Percentiles rank a stretch among this genome's conserved stretches.
These are phyloP conservation scores for Pampus argenteus DNA, from an alignment of 2,797 vertebrate genomes.

Conservation along the genomic window DNA sequence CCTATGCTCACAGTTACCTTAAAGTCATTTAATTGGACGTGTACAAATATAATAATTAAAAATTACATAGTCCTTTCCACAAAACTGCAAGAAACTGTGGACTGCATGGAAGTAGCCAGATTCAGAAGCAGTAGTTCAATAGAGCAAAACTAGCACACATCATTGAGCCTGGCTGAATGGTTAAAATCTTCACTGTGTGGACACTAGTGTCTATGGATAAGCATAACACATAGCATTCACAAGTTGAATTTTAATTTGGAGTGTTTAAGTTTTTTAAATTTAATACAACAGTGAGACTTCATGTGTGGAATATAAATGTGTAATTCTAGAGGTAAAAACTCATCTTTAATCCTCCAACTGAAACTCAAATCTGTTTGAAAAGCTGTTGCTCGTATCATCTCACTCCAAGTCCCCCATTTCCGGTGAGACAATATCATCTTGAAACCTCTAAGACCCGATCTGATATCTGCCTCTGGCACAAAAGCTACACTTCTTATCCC, in stretches of 20 bases:
- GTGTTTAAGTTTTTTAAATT: background rate
- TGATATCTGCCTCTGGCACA: constrained; percentile 52
- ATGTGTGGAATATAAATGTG: constrained; percentile 12
- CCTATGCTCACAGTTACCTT: no score
- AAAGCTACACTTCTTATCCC: constrained; percentile 48
- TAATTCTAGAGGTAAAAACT: constrained; percentile 17
- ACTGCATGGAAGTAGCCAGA: background rate
- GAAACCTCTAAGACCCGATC: constrained; percentile 47
- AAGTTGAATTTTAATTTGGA: constrained; percentile 14
- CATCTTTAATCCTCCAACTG: constrained; percentile 29
- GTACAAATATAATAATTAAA: background rate
- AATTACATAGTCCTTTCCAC: background rate
- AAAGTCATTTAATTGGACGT: background rate
- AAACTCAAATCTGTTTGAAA: constrained; percentile 37
- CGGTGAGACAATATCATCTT: constrained; percentile 57
- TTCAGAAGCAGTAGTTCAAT: background rate
- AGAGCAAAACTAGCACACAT: background rate
- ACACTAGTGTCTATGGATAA: background rate
- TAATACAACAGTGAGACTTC: constrained; percentile 5
- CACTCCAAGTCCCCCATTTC: background rate
- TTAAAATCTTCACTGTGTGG: background rate
- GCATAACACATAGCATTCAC: background rate
- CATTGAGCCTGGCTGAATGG: background rate
- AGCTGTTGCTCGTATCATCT: constrained; percentile 18
- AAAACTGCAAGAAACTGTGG: background rate